Base-by-base conservation (phyloP, 2,113 vertebrate genomes). In the Phylloscopus whistleri region DNA sequence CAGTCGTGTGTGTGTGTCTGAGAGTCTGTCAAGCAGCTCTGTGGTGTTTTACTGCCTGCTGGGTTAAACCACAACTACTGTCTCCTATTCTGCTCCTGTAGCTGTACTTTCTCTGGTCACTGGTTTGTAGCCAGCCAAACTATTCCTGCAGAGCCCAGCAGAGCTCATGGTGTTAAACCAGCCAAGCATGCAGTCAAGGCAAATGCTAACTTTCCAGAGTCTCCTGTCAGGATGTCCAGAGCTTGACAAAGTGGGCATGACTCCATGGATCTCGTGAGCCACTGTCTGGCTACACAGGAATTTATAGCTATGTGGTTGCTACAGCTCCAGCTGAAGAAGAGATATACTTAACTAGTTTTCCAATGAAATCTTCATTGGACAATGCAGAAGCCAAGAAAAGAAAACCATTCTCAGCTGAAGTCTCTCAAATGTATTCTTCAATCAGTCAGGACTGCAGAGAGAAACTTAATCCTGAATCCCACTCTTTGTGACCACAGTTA, bases 191-290 rank as follows among this genome's bases (percentile, higher is more conserved):
- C 64, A 79, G 70, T 12, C 84, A 53, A 66, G 67, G 70, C 41
- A 56, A 60, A 46, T 8, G 26, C 58, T 87, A 56, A 31, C 62
- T 94, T 97, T 94, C 75, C 88, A 88, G 69, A 80, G 41, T 51
- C 88, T 84, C 37, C 53, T 89, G 70, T 91, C 67, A 66, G 83
- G 62, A 39, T 53, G 90, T 92, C 84, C 87, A 91, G 73, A 78
- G 92, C 81, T 26, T 56, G 33, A 82, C 66, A 51, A 78, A 89
- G 70, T 49, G 15, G 91, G 84, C 91, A 62, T 21, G 58, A 17
- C 53, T 95, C 87, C 93, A 62, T 14, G 66, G 56, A 51, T 97
- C 95, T 76, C 23, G 11, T 91, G 94, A 95, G 78, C 74, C 67
- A 13, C 94, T 91, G 74, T 68, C 76, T 82, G 84, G 72, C 81